A percentile compares a stretch with the other conserved stretches of the same genome.
Evolutionary conservation across 37 sponge, comb jelly and placozoan species (phyloP).

Genomic region (Ianthella basta): DNA sequence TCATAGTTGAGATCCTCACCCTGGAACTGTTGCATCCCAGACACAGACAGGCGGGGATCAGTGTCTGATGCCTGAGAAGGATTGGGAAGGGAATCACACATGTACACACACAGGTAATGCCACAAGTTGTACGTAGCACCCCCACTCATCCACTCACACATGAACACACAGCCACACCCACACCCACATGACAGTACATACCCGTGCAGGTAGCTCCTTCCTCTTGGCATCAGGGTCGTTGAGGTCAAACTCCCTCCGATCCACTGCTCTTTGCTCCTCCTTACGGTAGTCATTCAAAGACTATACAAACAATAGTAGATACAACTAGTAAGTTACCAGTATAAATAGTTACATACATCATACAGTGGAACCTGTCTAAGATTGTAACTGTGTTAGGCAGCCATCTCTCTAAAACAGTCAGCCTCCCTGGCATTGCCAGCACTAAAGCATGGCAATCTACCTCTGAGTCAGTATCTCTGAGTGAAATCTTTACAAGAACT

Average conservation of each 20-base stretch:
- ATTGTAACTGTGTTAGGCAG: too few species aligned
- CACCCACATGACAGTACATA: slow-evolving; percentile 25
- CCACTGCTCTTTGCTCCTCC: slow-evolving; percentile 76
- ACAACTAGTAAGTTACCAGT: not conserved
- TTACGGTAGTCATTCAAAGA: slow-evolving; percentile 66
- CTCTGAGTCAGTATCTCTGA: too few species aligned
- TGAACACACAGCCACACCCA: not conserved
- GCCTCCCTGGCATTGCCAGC: too few species aligned
- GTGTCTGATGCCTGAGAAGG: slow-evolving; percentile 56
- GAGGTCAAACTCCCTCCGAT: slow-evolving; percentile 93
- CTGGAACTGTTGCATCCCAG: slow-evolving; percentile 65
- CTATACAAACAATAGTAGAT: slow-evolving; percentile 32
- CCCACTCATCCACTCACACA: not conserved
- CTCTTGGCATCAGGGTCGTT: slow-evolving; percentile 91
- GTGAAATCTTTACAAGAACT: too few species aligned
- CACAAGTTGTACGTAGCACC: too few species aligned
- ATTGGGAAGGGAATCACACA: not conserved
- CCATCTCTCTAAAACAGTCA: too few species aligned
- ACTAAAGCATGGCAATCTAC: too few species aligned
- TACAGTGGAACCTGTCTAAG: too few species aligned
- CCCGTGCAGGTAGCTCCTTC: slow-evolving; percentile 92
- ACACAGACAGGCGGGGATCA: slow-evolving; percentile 67
- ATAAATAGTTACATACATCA: too few species aligned
- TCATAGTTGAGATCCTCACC: slow-evolving; percentile 88
- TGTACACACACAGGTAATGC: not conserved